phyloP scores from a whole-genome alignment of 2,888 invertebrate genomes.

The Anthoptus insignis region DNA sequence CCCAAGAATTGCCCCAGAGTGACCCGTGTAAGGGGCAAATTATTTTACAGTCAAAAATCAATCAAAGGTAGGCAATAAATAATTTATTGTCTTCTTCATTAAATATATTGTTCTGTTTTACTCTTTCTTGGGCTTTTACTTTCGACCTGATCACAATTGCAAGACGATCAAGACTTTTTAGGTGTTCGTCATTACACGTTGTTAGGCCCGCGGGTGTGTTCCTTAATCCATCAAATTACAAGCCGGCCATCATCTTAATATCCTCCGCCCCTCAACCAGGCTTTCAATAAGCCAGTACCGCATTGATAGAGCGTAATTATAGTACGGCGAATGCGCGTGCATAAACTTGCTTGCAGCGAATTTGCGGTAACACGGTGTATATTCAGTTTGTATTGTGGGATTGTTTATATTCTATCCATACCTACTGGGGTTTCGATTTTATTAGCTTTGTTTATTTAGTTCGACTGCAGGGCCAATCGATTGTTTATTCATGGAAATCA shows the following conservation, averaged over 20 bases:
- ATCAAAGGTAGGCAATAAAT: too few relatives aligned
- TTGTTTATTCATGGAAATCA: constrained; percentile 33
- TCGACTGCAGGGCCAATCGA: constrained; percentile 8
- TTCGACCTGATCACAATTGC: constrained; percentile 25
- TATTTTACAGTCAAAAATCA: too few relatives aligned
- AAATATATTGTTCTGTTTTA: too few relatives aligned
- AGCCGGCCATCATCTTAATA: constrained; percentile 83
- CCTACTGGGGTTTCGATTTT: constrained; percentile 21
- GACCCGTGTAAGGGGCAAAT: too few relatives aligned
- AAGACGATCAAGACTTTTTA: constrained; percentile 66
- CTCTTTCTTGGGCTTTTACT: constrained; percentile 14
- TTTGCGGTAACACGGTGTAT: constrained; percentile 67
- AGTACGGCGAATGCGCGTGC: constrained; percentile 65
- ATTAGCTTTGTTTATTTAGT: constrained; percentile 28
- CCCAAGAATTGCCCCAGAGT: too few relatives aligned
- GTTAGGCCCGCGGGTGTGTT: constrained; percentile 77
- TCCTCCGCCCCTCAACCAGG: constrained; percentile 78
- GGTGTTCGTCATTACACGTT: constrained; percentile 73
- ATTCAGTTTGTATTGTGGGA: constrained; percentile 70
- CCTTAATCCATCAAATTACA: constrained; percentile 85
- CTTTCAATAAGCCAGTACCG: constrained; percentile 85
- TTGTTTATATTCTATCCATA: constrained; percentile 59
- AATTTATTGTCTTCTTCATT: too few relatives aligned
- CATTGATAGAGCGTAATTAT: constrained; percentile 84
- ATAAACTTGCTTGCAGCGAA: constrained; percentile 70